phyloP scores from a whole-genome alignment of 1,140 invertebrate genomes.

The Dendroctonus valens region DNA sequence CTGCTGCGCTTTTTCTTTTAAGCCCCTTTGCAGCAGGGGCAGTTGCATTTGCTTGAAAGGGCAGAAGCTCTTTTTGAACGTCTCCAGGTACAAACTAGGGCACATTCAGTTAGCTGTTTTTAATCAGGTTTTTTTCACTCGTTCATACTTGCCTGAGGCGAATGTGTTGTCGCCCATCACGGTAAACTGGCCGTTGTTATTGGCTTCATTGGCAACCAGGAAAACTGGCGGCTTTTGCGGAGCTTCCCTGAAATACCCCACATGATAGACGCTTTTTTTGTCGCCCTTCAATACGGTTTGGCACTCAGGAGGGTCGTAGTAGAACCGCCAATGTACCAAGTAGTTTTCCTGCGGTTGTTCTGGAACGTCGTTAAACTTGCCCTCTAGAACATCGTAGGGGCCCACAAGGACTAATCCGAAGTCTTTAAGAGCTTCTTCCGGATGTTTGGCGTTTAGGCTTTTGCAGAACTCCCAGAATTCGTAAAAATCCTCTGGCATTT shows the following conservation, averaged over 20 bases:
- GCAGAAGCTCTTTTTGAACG: slow-evolving; percentile 59
- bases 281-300: slow-evolving; percentile 73
- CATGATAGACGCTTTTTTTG: slow-evolving; percentile 70
- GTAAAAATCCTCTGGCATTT: slow-evolving; percentile 90
- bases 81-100: slow-evolving; percentile 63
- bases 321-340: slow-evolving; percentile 85
- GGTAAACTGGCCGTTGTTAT: slow-evolving; percentile 66
- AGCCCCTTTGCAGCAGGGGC: slow-evolving; percentile 57
- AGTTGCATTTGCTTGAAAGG: slow-evolving; percentile 66
- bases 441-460: slow-evolving; percentile 60
- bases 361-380: slow-evolving; percentile 49
- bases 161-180: slow-evolving; percentile 82
- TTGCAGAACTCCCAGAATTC: slow-evolving; percentile 79
- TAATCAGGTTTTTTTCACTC: background rate
- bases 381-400: slow-evolving; percentile 79
- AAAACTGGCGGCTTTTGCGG: slow-evolving; percentile 72
- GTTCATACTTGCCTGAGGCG: slow-evolving; percentile 73
- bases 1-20: slow-evolving; percentile 66
- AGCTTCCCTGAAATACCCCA: slow-evolving; percentile 87
- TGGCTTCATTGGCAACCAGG: slow-evolving; percentile 71
- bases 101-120: slow-evolving; percentile 11
- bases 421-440: slow-evolving; percentile 61
- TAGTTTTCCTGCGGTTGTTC: slow-evolving; percentile 61
- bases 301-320: slow-evolving; percentile 92
- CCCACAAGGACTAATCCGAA: slow-evolving; percentile 77